These are phyloP conservation scores for Heliconius sara DNA, from an alignment of 2,888 invertebrate genomes.

Conservation along the genomic window DNA sequence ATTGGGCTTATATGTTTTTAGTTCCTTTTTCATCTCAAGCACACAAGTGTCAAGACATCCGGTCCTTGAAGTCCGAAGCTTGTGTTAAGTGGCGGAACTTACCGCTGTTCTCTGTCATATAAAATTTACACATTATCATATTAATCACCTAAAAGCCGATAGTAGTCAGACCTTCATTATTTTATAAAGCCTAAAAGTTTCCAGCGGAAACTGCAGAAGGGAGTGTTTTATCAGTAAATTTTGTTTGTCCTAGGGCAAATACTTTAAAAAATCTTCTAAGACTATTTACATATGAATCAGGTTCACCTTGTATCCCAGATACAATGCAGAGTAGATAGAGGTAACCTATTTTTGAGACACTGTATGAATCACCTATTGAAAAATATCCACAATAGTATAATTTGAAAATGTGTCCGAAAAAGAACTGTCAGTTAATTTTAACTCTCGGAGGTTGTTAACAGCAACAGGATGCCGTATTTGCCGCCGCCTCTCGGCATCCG, in stretches of 20 bases:
- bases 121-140: too few species aligned
- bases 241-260: too few species aligned
- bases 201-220: too few species aligned
- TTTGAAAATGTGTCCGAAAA: slow-evolving; percentile 12
- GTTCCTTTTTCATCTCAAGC: too few species aligned
- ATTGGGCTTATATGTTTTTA: background rate
- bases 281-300: background rate
- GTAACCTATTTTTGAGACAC: too few species aligned
- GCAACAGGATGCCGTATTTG: slow-evolving; percentile 57
- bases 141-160: too few species aligned
- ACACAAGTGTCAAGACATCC: background rate
- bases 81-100: background rate
- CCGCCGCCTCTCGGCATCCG: slow-evolving; percentile 54
- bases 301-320: too few species aligned
- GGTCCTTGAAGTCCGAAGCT: background rate
- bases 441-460: slow-evolving; percentile 48
- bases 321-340: too few species aligned
- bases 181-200: too few species aligned
- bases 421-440: slow-evolving; percentile 45
- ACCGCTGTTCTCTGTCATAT: background rate
- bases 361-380: background rate
- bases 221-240: too few species aligned
- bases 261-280: too few species aligned
- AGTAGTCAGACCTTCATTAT: too few species aligned
- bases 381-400: background rate